Evolutionary conservation across 1,140 invertebrate genomes (phyloP).

Genomic region (Dinoponera quadriceps): DNA sequence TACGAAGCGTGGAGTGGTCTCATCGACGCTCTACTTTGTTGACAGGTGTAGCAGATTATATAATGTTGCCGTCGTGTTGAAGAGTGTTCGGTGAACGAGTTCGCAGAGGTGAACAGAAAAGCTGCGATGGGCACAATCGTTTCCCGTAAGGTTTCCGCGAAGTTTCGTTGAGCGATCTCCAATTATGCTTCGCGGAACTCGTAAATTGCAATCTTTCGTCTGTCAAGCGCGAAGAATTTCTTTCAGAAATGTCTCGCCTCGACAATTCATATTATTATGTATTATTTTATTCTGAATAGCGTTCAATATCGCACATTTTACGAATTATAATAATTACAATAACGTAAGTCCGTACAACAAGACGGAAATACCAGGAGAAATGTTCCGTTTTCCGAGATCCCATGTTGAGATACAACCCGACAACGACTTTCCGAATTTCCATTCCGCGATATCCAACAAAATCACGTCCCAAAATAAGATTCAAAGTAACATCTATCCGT

Average conservation of each 20-base stretch:
- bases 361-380: constrained; percentile 9
- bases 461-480: neutral
- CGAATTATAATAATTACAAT: neutral
- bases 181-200: neutral
- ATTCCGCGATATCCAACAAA: neutral
- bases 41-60: constrained; percentile 38
- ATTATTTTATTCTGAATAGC: neutral
- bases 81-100: constrained; percentile 44
- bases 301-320: neutral
- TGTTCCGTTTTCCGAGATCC: neutral
- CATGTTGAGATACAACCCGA: neutral
- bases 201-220: neutral
- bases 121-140: constrained; percentile 47
- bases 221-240: too few relatives aligned
- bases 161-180: neutral
- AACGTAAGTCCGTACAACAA: neutral
- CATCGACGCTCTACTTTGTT: constrained; percentile 64
- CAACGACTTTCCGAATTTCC: neutral
- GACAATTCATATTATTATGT: neutral
- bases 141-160: neutral
- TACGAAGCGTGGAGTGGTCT: constrained; percentile 72
- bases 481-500: neutral
- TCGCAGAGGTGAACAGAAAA: constrained; percentile 44
- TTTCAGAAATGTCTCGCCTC: too few relatives aligned
- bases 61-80: constrained; percentile 21